Conservation (phyloP, 2,797 vertebrate species). For the Micromesistius poutassou region DNA sequence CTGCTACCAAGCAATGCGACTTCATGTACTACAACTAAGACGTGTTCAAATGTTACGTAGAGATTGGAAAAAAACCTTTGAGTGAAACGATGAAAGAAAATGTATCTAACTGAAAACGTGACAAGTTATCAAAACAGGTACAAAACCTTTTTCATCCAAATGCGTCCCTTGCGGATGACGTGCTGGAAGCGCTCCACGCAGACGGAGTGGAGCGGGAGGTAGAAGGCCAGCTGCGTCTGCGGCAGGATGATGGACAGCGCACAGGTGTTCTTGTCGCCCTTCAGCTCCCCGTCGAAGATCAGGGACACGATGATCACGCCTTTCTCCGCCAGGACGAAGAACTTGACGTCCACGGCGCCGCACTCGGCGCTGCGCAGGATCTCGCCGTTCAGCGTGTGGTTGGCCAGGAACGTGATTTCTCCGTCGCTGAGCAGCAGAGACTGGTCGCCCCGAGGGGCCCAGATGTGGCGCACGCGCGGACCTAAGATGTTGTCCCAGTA, state of each 20-base stretch:
- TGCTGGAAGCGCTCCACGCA: slow-evolving; percentile 94
- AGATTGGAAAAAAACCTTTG: not conserved
- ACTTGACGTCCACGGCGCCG: slow-evolving; percentile 94
- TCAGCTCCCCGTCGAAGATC: slow-evolving; percentile 97
- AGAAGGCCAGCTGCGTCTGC: slow-evolving; percentile 89
- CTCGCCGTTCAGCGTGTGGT: slow-evolving; percentile 96
- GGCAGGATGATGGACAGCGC: slow-evolving; percentile 94
- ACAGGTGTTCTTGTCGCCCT: slow-evolving; percentile 94
- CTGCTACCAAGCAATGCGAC: not conserved
- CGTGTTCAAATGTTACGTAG: not conserved
- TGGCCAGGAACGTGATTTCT: slow-evolving; percentile 95
- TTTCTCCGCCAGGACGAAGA: slow-evolving; percentile 95
- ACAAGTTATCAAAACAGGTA: not conserved
- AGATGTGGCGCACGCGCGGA: slow-evolving; percentile 92
- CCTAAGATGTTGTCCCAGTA: slow-evolving; percentile 99
- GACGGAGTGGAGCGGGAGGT: slow-evolving; percentile 89
- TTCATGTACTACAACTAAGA: not conserved
- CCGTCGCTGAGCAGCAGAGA: slow-evolving; percentile 86
- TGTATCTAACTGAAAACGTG: not conserved
- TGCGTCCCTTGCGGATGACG: slow-evolving; percentile 92
- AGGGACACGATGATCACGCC: slow-evolving; percentile 96
- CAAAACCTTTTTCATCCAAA: slow-evolving; percentile 98
- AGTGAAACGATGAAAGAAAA: too few relatives aligned
- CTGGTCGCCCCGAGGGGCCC: slow-evolving; percentile 87
- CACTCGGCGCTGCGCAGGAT: slow-evolving; percentile 95